phyloP scores from a whole-genome alignment of 2,888 invertebrate species.

The Eupithecia dodoneata region DNA sequence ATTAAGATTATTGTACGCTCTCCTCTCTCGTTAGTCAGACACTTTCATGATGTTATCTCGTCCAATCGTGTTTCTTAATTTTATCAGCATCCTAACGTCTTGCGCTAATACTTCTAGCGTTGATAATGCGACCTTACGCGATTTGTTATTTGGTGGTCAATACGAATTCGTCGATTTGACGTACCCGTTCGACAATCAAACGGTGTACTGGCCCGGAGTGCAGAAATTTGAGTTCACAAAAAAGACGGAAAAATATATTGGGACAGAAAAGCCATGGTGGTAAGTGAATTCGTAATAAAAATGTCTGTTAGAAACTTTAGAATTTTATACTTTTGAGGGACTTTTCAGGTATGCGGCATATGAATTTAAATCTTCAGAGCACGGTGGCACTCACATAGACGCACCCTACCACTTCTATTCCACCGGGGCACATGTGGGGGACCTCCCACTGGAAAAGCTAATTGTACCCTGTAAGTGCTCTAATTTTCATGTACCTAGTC shows the following conservation, averaged over 20 bases:
- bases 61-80: constrained; percentile 39
- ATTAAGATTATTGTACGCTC: neutral
- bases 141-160: constrained; percentile 57
- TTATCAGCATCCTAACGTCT: constrained; percentile 33
- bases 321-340: neutral
- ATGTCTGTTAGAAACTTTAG: neutral
- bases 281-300: neutral
- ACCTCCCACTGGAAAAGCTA: constrained; percentile 79
- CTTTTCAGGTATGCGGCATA: constrained; percentile 76
- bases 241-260: constrained; percentile 45
- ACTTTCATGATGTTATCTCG: constrained; percentile 47
- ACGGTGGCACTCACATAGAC: constrained; percentile 86
- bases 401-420: constrained; percentile 84
- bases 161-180: constrained; percentile 68
- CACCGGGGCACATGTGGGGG: constrained; percentile 74
- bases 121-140: constrained; percentile 48
- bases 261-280: constrained; percentile 56
- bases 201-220: constrained; percentile 61
- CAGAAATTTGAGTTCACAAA: constrained; percentile 60
- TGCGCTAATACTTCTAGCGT: constrained; percentile 25
- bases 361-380: constrained; percentile 82
- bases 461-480: constrained; percentile 69
- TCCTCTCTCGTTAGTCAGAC: constrained; percentile 14
- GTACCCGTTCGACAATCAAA: constrained; percentile 60
- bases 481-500: neutral